Percentiles rank a stretch among this genome's conserved stretches.
phyloP scores from a whole-genome alignment of 2,888 invertebrate species.

The Isotomurus palustris region DNA sequence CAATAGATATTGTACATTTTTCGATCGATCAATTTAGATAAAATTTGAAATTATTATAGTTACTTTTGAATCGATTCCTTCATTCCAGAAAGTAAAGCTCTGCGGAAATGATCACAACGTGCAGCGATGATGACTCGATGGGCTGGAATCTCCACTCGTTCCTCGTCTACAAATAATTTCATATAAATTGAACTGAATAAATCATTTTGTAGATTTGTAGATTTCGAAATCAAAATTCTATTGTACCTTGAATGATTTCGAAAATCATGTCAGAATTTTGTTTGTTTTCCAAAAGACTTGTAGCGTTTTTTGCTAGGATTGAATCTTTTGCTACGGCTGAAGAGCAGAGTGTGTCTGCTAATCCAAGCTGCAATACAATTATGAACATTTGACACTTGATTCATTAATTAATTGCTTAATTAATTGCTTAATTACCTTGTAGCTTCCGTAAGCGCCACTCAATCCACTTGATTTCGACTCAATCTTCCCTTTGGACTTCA shows the following conservation, averaged over 20 bases:
- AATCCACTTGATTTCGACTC: too few relatives aligned
- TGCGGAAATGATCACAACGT: constrained; percentile 65
- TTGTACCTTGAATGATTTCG: constrained; percentile 51
- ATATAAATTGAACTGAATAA: constrained; percentile 46
- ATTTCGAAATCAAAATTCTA: not conserved
- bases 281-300: constrained; percentile 57
- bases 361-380: too few relatives aligned
- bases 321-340: constrained; percentile 58
- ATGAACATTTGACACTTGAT: too few relatives aligned
- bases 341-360: too few relatives aligned
- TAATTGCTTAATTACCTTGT: too few relatives aligned
- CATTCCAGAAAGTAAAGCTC: constrained; percentile 66
- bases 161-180: constrained; percentile 46
- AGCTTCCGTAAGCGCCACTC: too few relatives aligned
- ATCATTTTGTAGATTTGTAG: too few relatives aligned
- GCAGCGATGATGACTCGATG: constrained; percentile 65
- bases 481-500: too few relatives aligned
- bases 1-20: not conserved
- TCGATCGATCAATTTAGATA: constrained; percentile 6
- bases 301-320: constrained; percentile 57
- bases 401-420: too few relatives aligned
- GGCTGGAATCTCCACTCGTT: constrained; percentile 49
- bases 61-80: constrained; percentile 65
- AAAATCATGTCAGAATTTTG: constrained; percentile 63
- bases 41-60: constrained; percentile 26